phyloP scores from a whole-genome alignment of 2,797 vertebrate species.

The Paratrypauchen microcephalus region DNA sequence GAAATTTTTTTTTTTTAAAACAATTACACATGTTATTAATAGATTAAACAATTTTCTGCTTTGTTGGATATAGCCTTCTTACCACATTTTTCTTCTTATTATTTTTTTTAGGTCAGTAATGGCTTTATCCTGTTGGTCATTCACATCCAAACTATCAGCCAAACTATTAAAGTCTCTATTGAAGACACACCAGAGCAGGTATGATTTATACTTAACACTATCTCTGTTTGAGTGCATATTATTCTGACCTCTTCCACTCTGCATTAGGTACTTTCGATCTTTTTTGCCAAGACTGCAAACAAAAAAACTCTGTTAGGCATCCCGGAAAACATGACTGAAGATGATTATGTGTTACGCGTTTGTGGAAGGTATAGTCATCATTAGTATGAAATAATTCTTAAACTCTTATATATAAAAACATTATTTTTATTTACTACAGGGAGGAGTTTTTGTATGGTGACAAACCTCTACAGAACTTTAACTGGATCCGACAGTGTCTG shows the following conservation, averaged over 20 bases:
- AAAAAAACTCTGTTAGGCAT: constrained; percentile 90
- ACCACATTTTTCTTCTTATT: not conserved
- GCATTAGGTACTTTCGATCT: constrained; percentile 65
- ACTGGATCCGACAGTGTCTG: constrained; percentile 94
- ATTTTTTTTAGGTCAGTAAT: constrained; percentile 73
- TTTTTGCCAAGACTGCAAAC: constrained; percentile 90
- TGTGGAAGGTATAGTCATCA: constrained; percentile 80
- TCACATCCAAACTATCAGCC: constrained; percentile 88
- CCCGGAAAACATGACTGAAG: constrained; percentile 82
- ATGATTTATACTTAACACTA: not conserved
- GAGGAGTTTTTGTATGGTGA: constrained; percentile 93
- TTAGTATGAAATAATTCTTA: not conserved
- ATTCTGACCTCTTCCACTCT: not conserved
- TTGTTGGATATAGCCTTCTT: not conserved
- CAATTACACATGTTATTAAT: too few relatives aligned
- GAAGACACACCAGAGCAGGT: constrained; percentile 88
- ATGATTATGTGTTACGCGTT: constrained; percentile 90
- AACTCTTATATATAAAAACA: too few relatives aligned
- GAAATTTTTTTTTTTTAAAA: too few relatives aligned
- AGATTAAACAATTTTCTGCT: not conserved
- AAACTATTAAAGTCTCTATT: constrained; percentile 92
- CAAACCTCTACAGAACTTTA: constrained; percentile 88
- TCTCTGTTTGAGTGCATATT: not conserved
- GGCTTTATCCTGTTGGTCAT: constrained; percentile 88
- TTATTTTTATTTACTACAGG: constrained; percentile 46